These are phyloP conservation scores for Magallana ariakensis DNA, from an alignment of 1,140 invertebrate genomes.

Conservation along the genomic window DNA sequence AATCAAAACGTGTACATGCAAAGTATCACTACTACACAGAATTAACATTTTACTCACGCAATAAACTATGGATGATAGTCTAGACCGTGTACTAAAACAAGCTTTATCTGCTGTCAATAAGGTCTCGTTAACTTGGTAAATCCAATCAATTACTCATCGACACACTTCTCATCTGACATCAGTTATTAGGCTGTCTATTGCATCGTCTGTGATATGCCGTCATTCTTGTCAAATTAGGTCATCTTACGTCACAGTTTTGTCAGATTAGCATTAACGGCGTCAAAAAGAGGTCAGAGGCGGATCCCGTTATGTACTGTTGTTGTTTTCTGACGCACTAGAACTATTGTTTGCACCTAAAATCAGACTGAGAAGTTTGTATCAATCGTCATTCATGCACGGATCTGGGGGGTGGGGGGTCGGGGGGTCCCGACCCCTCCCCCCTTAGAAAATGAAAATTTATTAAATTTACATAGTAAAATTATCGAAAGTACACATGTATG, in stretches of 20 bases:
- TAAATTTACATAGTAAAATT: too few relatives aligned
- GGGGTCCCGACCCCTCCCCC: too few relatives aligned
- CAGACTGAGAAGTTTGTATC: too few relatives aligned
- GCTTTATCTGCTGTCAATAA: background rate
- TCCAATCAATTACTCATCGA: constrained; percentile 7
- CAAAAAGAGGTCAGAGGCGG: background rate
- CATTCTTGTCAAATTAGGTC: background rate
- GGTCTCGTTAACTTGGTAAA: background rate
- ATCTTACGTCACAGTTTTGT: constrained; percentile 3
- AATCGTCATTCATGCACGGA: too few relatives aligned
- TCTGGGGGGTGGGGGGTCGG: too few relatives aligned
- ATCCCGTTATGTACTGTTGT: background rate
- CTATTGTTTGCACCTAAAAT: too few relatives aligned
- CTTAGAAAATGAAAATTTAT: too few relatives aligned
- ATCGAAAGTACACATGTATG: too few relatives aligned
- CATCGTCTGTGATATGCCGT: background rate
- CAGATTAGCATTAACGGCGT: background rate
- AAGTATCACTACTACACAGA: too few relatives aligned
- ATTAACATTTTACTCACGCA: too few relatives aligned
- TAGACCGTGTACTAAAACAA: background rate
- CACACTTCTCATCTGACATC: background rate
- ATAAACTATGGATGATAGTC: background rate
- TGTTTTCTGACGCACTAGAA: background rate
- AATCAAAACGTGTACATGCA: too few relatives aligned
- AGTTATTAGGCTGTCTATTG: background rate